Conservation (phyloP, 1,140 invertebrate genomes). For the Harlomillsia oculata region DNA sequence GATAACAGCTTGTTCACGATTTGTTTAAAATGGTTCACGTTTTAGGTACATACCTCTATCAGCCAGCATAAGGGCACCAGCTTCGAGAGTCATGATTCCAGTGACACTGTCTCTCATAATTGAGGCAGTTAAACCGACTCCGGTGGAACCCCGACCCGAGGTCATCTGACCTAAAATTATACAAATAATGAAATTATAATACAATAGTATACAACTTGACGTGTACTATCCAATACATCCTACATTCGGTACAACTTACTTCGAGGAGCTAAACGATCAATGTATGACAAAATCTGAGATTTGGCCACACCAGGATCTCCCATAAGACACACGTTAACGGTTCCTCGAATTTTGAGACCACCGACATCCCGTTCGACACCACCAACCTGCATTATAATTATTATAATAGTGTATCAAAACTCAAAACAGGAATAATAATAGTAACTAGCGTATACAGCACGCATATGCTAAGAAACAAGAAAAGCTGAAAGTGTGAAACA, state of each 20-base stretch:
- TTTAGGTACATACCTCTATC: constrained; percentile 55
- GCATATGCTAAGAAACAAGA: too few relatives aligned
- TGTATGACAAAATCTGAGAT: constrained; percentile 90
- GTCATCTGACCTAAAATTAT: constrained; percentile 67
- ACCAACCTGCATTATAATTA: constrained; percentile 53
- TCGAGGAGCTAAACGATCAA: constrained; percentile 82
- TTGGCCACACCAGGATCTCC: constrained; percentile 98
- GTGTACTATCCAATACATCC: too few relatives aligned
- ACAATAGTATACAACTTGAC: background rate
- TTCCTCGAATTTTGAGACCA: constrained; percentile 66
- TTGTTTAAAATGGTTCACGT: background rate
- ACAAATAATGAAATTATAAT: background rate
- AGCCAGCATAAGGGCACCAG: constrained; percentile 93
- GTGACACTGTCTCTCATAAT: constrained; percentile 96
- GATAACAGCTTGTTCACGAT: background rate
- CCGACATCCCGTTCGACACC: constrained; percentile 80
- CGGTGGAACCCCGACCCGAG: constrained; percentile 91
- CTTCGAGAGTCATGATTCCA: constrained; percentile 94
- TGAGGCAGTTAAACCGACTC: constrained; percentile 95
- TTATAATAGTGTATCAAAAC: background rate
- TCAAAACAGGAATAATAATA: background rate
- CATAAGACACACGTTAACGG: constrained; percentile 98
- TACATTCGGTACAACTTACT: too few relatives aligned
- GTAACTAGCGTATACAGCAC: background rate
- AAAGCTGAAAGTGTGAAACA: background rate